These are phyloP conservation scores for Bombylius major DNA, from an alignment of 2,888 invertebrate species.

Conservation along the genomic window DNA sequence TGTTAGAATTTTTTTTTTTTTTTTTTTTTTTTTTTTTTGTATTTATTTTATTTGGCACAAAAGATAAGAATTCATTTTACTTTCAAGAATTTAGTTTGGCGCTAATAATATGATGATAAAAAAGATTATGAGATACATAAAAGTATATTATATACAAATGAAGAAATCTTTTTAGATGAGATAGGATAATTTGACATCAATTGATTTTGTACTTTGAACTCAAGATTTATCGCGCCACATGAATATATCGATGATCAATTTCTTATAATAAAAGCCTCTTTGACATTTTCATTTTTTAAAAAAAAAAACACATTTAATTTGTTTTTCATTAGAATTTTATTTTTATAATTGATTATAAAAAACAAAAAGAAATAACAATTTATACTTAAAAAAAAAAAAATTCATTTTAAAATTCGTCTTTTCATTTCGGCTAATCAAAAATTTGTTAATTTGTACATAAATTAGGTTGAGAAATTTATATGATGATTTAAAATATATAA, in stretches of 20 bases:
- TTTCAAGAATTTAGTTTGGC: constrained; percentile 1
- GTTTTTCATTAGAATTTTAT: too few relatives aligned
- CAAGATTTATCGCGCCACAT: not conserved
- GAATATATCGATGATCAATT: constrained; percentile 3
- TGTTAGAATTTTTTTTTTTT: not conserved
- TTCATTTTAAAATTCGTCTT: too few relatives aligned
- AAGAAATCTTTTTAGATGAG: not conserved
- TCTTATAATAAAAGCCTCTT: too few relatives aligned
- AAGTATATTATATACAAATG: too few relatives aligned
- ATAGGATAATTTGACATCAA: not conserved
- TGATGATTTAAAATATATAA: not conserved
- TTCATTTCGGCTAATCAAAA: too few relatives aligned
- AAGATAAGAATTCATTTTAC: not conserved
- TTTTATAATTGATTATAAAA: too few relatives aligned
- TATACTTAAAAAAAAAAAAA: too few relatives aligned
- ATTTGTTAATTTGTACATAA: too few relatives aligned
- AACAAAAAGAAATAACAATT: too few relatives aligned
- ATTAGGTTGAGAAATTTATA: not conserved
- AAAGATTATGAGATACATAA: too few relatives aligned
- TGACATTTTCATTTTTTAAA: too few relatives aligned
- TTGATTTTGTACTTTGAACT: constrained; percentile 1
- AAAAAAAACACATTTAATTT: too few relatives aligned
- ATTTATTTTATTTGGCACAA: not conserved
- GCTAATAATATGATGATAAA: not conserved
- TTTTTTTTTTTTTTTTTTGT: not conserved